These are phyloP conservation scores for zebrafish (Danio rerio) DNA, from an alignment of 2,113 vertebrate species.

Conservation along the genomic window GRCz12tu NC_133193.1:41766501-41767000, in stretches of 20 bases:
- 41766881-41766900: slow-evolving; percentile 43
- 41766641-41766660: slow-evolving; percentile 14
- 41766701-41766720: slow-evolving; percentile 17
- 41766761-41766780: not conserved
- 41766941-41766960: slow-evolving; percentile 67
- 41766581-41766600: slow-evolving; percentile 98
- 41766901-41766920: slow-evolving; percentile 16
- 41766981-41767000: slow-evolving; percentile 72
- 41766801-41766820: slow-evolving; percentile 13
- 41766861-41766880: slow-evolving; percentile 33
- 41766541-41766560: slow-evolving; percentile 99
- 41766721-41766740: slow-evolving; percentile 12
- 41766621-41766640: slow-evolving; percentile 89
- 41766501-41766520: slow-evolving; percentile 99
- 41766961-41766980: slow-evolving; percentile 52
- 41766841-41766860: not conserved
- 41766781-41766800: slow-evolving; percentile 6
- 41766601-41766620: slow-evolving; percentile 94
- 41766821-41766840: not conserved
- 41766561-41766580: slow-evolving; percentile 97
- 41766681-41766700: slow-evolving; percentile 25
- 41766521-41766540: slow-evolving; percentile 97
- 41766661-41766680: slow-evolving; percentile 50
- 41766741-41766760: not conserved
- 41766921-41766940: not conserved